These are phyloP conservation scores for Anas bernieri DNA, from an alignment of 2,797 vertebrate genomes.

Conservation along the genomic window DNA sequence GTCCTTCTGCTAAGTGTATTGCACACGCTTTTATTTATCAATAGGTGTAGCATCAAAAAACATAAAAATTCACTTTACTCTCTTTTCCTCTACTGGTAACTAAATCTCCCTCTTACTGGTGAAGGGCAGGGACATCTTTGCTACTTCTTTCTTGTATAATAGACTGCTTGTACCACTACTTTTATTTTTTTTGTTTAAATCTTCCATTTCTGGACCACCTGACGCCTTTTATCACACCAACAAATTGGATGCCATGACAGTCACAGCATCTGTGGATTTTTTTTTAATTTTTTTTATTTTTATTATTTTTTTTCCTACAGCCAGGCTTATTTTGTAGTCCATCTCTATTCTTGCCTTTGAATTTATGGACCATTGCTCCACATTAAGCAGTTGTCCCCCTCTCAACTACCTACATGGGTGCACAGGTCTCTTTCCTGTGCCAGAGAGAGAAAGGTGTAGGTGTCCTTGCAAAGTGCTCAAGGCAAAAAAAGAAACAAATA, in stretches of 20 bases:
- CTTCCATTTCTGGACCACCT: not conserved
- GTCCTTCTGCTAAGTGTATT: not conserved
- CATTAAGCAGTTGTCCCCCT: not conserved
- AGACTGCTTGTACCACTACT: not conserved
- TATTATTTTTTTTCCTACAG: too few relatives aligned
- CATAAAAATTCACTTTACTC: not conserved
- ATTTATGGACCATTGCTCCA: not conserved
- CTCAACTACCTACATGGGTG: not conserved
- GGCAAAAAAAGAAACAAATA: not conserved
- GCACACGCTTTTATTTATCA: not conserved
- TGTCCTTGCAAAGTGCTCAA: not conserved
- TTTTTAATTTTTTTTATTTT: accelerated
- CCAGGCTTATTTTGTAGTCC: not conserved
- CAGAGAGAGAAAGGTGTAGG: conserved; percentile 41
- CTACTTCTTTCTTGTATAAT: not conserved
- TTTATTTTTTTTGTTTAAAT: not conserved
- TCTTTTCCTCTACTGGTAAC: not conserved
- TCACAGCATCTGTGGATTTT: not conserved
- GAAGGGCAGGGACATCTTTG: not conserved
- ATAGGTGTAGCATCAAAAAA: not conserved
- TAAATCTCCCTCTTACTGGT: not conserved
- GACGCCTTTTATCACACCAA: not conserved
- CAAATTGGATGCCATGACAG: not conserved
- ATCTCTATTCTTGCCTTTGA: not conserved
- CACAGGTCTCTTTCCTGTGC: not conserved